Evolutionary conservation across 2,888 invertebrate genomes (phyloP).

Genomic region (Biston stratarius): DNA sequence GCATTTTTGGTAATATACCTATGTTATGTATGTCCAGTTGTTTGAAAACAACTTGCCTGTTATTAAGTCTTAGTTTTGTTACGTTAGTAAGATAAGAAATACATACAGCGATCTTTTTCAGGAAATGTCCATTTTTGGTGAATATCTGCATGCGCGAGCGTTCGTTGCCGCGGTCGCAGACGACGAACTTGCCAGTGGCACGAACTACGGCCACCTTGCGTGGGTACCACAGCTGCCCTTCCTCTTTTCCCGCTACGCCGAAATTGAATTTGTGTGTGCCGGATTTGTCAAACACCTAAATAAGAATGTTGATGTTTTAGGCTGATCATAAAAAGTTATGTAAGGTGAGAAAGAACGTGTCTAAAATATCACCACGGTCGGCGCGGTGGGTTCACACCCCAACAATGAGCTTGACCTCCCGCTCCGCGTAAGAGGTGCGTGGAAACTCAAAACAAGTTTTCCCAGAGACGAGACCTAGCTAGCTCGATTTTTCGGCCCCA

Average conservation of each 20-base stretch:
- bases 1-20: no score
- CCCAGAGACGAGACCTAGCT: no score
- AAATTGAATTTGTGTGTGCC: constrained; percentile 97
- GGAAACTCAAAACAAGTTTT: no score
- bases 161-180: constrained; percentile 98
- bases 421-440: no score
- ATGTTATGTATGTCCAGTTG: no score
- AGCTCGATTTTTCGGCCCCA: no score
- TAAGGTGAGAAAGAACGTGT: no score
- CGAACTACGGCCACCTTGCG: constrained; percentile 97
- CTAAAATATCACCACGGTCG: no score
- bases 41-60: no score
- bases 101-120: constrained; percentile 95
- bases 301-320: constrained; percentile 23
- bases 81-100: neutral
- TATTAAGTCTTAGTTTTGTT: no score
- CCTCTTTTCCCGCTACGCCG: constrained; percentile 97
- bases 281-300: constrained; percentile 96
- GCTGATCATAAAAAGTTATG: neutral
- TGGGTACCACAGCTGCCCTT: constrained; percentile 98
- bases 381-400: no score
- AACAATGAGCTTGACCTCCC: no score
- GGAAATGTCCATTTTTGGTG: constrained; percentile 97
- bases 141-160: constrained; percentile 99
- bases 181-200: constrained; percentile 96